These are phyloP conservation scores for Drosophila mercatorum DNA, from an alignment of 2,888 invertebrate species.

Conservation along the genomic window DNA sequence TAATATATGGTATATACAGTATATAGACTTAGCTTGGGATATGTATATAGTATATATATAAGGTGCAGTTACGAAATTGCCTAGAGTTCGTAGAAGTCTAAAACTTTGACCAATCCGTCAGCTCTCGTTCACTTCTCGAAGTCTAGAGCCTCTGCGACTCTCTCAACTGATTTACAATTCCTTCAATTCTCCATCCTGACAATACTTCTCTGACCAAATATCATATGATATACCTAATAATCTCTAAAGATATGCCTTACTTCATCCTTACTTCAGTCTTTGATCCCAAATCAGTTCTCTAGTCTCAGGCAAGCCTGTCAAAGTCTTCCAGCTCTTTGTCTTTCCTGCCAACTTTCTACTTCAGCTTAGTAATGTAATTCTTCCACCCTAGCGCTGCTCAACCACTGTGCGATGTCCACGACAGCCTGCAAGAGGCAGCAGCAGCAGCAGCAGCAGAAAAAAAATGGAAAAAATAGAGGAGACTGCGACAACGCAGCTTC, in stretches of 20 bases:
- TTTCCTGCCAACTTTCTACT: background rate
- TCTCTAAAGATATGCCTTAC: background rate
- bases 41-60: background rate
- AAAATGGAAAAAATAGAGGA: constrained; percentile 25
- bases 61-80: too few relatives aligned
- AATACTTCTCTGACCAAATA: background rate
- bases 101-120: too few relatives aligned
- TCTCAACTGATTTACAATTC: background rate
- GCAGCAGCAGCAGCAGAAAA: constrained; percentile 1
- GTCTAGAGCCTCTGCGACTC: too few relatives aligned
- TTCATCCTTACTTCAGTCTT: too few relatives aligned
- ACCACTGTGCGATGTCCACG: constrained; percentile 60
- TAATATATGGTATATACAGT: too few relatives aligned
- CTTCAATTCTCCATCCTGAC: too few relatives aligned
- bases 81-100: too few relatives aligned
- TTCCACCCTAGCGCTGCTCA: too few relatives aligned
- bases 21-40: background rate
- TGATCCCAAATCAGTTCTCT: too few relatives aligned
- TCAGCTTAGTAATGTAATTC: background rate
- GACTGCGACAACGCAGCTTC: constrained; percentile 69
- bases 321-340: background rate
- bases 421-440: constrained; percentile 38
- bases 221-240: background rate
- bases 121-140: too few relatives aligned
- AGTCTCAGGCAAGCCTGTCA: background rate